These are phyloP conservation scores for Xenentodon cancila DNA, from an alignment of 2,797 vertebrate species.

Conservation along the genomic window DNA sequence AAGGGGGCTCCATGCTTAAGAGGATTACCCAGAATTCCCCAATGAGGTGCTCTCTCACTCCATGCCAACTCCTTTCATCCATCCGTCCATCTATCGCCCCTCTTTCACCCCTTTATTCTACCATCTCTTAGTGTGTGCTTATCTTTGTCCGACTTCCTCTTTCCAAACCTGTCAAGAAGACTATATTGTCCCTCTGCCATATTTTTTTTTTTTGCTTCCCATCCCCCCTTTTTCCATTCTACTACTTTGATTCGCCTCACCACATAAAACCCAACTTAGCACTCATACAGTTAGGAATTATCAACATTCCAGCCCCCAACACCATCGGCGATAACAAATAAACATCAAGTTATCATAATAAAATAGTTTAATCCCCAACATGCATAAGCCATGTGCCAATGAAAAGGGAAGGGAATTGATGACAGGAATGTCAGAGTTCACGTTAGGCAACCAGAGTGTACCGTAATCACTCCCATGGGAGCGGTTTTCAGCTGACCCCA, in stretches of 20 bases:
- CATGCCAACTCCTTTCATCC: conserved; percentile 76
- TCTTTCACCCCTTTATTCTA: conserved; percentile 51
- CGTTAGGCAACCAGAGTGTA: conserved; percentile 56
- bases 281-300: conserved; percentile 13
- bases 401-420: conserved; percentile 10
- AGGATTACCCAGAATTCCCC: conserved; percentile 81
- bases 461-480: conserved; percentile 66
- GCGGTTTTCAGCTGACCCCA: conserved; percentile 72
- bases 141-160: conserved; percentile 66
- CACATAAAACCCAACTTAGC: conserved; percentile 27
- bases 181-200: conserved; percentile 60
- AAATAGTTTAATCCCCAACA: background rate
- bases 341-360: background rate
- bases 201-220: conserved; percentile 47
- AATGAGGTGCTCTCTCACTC: conserved; percentile 70
- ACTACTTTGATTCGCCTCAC: conserved; percentile 23
- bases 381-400: background rate
- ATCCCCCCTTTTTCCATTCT: conserved; percentile 41
- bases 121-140: conserved; percentile 62
- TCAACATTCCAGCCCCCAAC: background rate
- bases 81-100: conserved; percentile 58
- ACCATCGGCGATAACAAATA: background rate
- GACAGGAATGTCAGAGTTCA: conserved; percentile 64
- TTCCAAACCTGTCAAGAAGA: conserved; percentile 58
- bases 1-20: conserved; percentile 77